A percentile compares a stretch with the other conserved stretches of the same genome.
phyloP scores from a whole-genome alignment of 2,888 invertebrate genomes.

The Himalopsyche japonica region DNA sequence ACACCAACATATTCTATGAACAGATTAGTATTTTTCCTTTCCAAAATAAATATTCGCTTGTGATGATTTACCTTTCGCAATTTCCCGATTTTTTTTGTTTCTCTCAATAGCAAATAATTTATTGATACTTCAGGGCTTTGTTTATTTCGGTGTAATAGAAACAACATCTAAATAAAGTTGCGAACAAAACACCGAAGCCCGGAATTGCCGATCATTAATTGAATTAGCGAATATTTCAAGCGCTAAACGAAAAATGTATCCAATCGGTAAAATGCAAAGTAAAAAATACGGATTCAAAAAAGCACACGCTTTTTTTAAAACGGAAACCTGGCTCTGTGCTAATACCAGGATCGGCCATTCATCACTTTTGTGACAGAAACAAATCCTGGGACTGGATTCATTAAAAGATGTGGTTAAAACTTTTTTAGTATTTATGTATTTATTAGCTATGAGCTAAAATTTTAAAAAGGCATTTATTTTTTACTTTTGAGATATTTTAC shows the following conservation, averaged over 20 bases:
- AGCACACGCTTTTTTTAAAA: neutral
- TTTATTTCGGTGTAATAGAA: neutral
- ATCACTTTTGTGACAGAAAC: neutral
- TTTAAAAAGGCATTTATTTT: too few relatives aligned
- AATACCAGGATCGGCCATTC: neutral
- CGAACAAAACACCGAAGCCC: neutral
- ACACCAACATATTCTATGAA: too few relatives aligned
- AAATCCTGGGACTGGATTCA: neutral
- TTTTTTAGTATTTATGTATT: neutral
- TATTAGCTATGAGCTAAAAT: too few relatives aligned
- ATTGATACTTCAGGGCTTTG: neutral
- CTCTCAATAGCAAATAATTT: neutral
- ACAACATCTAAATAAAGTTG: neutral
- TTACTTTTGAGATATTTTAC: too few relatives aligned
- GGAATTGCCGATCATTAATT: neutral
- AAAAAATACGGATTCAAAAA: neutral
- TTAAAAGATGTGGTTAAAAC: neutral
- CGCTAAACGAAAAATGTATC: neutral
- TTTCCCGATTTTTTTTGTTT: neutral
- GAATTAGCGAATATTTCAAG: neutral
- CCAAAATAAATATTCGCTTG: too few relatives aligned
- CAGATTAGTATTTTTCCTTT: too few relatives aligned
- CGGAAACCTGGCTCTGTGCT: neutral
- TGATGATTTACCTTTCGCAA: too few relatives aligned
- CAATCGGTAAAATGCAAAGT: neutral